Evolutionary conservation across 2,888 invertebrate species (phyloP).

Genomic region (Acleris sparsana): DNA sequence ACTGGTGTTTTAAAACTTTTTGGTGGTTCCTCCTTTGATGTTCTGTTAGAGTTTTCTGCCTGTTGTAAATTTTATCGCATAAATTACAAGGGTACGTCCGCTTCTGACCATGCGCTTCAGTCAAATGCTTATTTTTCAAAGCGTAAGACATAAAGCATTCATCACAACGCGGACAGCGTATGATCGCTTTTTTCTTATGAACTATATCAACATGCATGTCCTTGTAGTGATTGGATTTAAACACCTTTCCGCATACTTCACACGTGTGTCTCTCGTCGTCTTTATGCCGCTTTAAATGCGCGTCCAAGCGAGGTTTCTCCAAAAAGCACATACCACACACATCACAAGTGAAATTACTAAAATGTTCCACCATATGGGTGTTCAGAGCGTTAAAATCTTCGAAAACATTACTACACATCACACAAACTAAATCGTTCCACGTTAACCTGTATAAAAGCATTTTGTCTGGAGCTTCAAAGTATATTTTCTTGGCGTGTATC

Average conservation of each 20-base stretch:
- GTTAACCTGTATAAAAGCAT: constrained; percentile 68
- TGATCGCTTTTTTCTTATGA: constrained; percentile 74
- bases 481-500: constrained; percentile 71
- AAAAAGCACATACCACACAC: constrained; percentile 76
- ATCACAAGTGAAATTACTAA: constrained; percentile 74
- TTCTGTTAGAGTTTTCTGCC: constrained; percentile 72
- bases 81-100: constrained; percentile 72
- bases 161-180: constrained; percentile 71
- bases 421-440: constrained; percentile 74
- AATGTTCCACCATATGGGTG: constrained; percentile 76
- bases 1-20: constrained; percentile 77
- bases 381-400: constrained; percentile 73
- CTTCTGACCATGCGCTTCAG: constrained; percentile 73
- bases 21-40: constrained; percentile 75
- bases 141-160: constrained; percentile 78
- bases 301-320: constrained; percentile 74
- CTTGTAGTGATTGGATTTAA: constrained; percentile 74
- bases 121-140: constrained; percentile 70
- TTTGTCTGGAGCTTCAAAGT: constrained; percentile 73
- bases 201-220: constrained; percentile 78
- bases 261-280: constrained; percentile 82
- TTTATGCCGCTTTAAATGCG: constrained; percentile 73
- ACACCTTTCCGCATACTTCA: constrained; percentile 75
- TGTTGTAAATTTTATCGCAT: constrained; percentile 76
- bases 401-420: constrained; percentile 73